Conservation (phyloP, 2,797 vertebrate species). For the Falco rusticolus region DNA sequence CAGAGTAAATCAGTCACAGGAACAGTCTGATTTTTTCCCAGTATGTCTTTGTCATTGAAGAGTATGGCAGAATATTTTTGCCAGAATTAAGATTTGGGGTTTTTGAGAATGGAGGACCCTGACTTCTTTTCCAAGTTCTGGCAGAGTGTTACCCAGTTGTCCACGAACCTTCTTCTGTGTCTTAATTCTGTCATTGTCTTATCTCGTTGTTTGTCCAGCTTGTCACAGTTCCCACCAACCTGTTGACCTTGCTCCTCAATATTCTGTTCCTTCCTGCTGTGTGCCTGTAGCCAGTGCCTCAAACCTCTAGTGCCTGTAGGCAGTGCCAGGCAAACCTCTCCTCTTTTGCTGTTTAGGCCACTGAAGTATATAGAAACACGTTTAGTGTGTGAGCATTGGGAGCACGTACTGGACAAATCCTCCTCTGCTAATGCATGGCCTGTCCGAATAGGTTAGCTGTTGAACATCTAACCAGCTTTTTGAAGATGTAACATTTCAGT, state of each 20-base stretch:
- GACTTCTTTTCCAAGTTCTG: neutral
- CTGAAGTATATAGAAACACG: neutral
- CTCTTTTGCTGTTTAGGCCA: neutral
- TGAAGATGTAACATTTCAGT: neutral
- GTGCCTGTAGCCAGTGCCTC: neutral
- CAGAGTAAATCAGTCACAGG: neutral
- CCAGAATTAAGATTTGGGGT: accelerated
- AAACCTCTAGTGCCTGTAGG: neutral
- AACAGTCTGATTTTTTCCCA: neutral
- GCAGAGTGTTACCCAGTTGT: neutral
- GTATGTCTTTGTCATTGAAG: neutral
- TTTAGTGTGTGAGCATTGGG: neutral
- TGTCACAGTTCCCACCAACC: neutral
- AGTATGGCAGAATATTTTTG: neutral
- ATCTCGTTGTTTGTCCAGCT: neutral
- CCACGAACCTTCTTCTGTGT: neutral
- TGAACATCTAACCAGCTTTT: neutral
- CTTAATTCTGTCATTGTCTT: neutral
- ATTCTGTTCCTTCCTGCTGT: neutral
- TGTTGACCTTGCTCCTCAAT: neutral
- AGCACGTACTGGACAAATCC: neutral
- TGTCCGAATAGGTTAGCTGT: neutral
- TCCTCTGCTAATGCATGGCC: neutral
- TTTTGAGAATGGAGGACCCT: neutral
- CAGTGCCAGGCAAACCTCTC: neutral